Base-by-base conservation (phyloP, 2,797 vertebrate species). In the Ataeniobius toweri region DNA sequence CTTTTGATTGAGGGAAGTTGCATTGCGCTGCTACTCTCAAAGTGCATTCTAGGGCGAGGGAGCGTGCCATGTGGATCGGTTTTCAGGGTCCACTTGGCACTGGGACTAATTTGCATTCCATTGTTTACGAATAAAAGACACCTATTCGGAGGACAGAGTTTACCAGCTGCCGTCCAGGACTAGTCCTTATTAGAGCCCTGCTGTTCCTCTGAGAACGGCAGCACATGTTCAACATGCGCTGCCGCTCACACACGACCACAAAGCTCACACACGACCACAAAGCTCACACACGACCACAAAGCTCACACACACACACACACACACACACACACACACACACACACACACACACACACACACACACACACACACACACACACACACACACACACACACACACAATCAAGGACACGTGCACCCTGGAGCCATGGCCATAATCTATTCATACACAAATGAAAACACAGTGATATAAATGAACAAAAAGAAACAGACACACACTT, bases 161-260 rank as follows among this genome's bases (percentile, higher is more conserved):
- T 98, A 99, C 98, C 98, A 99, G 98, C 98, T 99, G 98, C 98
- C 97, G 93, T 98, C 97, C 97, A 98, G 96, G 96, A 96, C 96
- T 94, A 94, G 96, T 94, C 93, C 97, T 98, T 97, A 98, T 99
- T 98, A 98, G 97, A 95, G 94, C 92, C 97, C 97, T 95, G 96
- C 97, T 97, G 97, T 96, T 98, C 95, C 93, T 96, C 97, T 99
- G 98, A 98, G 98, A 99, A 99, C 97, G 94, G 88, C 96, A 95
- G 96, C 98, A 99, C 98, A 99, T 99, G 98, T 97, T 97, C 93
- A 94, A 92, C 95, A 96, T 95, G 88, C 92, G 92, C 90, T 87
- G 86, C 82, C 70, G 73, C 90, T 89, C 91, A 84, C 93, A 92
- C 89, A 85, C 81, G 78, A 76, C 61, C 89, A 76, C 85, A 86